A percentile compares a stretch with the other conserved stretches of the same genome.
Evolutionary conservation across 2,113 vertebrate genomes (phyloP).

Genomic region (Pyxicephalus adspersus): DNA sequence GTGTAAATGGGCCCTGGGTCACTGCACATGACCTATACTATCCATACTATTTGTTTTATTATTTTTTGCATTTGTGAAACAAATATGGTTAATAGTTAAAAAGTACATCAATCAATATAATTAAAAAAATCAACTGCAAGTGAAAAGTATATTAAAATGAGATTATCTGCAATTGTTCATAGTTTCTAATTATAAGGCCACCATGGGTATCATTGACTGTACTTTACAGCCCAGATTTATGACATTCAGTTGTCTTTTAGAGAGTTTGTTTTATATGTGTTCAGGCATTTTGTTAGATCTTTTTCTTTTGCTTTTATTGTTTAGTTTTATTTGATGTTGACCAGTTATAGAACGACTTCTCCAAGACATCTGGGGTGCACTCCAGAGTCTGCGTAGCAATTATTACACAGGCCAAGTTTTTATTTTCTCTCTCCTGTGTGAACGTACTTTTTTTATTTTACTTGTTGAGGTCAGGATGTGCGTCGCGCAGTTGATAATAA

Average conservation of each 20-base stretch:
- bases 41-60: too few relatives aligned
- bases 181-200: too few relatives aligned
- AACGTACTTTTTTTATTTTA: slow-evolving; percentile 7
- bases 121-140: too few relatives aligned
- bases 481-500: slow-evolving; percentile 5
- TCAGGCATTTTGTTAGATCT: slow-evolving; percentile 2
- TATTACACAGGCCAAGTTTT: slow-evolving; percentile 16
- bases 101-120: too few relatives aligned
- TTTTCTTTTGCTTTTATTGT: slow-evolving; percentile 11
- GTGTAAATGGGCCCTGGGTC: too few relatives aligned
- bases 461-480: slow-evolving; percentile 2
- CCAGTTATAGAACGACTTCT: not conserved
- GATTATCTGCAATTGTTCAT: too few relatives aligned
- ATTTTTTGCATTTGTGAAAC: too few relatives aligned
- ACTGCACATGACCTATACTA: too few relatives aligned
- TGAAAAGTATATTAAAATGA: too few relatives aligned
- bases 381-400: not conserved
- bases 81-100: too few relatives aligned
- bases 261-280: not conserved
- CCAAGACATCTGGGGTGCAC: not conserved
- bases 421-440: slow-evolving; percentile 26
- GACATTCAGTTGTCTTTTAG: not conserved
- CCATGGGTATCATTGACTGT: too few relatives aligned
- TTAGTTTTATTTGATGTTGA: slow-evolving; percentile 14
- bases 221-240: not conserved